Evolutionary conservation across 2,797 vertebrate species (phyloP).

Genomic region (Betta splendens): DNA sequence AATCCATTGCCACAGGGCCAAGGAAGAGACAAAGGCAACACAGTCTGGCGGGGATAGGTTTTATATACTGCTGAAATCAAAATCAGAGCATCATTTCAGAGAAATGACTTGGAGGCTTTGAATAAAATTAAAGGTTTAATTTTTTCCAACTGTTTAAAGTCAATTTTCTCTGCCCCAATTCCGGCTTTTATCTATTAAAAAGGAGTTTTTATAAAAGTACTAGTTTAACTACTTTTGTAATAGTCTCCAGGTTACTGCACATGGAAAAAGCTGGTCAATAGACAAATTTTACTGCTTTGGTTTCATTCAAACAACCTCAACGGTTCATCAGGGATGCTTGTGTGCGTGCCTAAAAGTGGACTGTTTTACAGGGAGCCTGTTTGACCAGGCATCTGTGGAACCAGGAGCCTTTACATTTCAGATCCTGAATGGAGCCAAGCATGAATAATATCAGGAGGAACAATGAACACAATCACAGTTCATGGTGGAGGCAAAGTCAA

Average conservation of each 20-base stretch:
- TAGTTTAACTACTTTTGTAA: constrained; percentile 13
- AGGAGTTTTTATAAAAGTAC: neutral
- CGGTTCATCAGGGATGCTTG: no score
- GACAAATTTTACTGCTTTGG: neutral
- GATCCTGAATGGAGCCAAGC: no score
- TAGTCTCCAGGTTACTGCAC: neutral
- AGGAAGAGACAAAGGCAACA: constrained; percentile 63
- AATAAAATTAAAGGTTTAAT: constrained; percentile 56
- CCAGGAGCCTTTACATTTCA: no score
- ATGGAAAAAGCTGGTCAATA: constrained; percentile 4
- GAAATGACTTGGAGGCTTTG: constrained; percentile 61
- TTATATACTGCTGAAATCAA: constrained; percentile 53
- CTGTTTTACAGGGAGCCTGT: no score
- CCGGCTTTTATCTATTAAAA: constrained; percentile 26
- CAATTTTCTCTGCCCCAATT: constrained; percentile 37
- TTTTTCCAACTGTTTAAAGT: constrained; percentile 34
- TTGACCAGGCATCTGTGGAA: no score
- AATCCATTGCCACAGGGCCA: constrained; percentile 67
- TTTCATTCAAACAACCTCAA: neutral
- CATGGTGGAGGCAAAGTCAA: no score
- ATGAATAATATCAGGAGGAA: no score
- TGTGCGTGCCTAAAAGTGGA: no score
- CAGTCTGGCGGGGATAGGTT: constrained; percentile 54
- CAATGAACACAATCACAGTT: no score
- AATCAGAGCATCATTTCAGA: constrained; percentile 56